These are phyloP conservation scores for Xanthia icteritia DNA, from an alignment of 2,888 invertebrate genomes.

Conservation along the genomic window DNA sequence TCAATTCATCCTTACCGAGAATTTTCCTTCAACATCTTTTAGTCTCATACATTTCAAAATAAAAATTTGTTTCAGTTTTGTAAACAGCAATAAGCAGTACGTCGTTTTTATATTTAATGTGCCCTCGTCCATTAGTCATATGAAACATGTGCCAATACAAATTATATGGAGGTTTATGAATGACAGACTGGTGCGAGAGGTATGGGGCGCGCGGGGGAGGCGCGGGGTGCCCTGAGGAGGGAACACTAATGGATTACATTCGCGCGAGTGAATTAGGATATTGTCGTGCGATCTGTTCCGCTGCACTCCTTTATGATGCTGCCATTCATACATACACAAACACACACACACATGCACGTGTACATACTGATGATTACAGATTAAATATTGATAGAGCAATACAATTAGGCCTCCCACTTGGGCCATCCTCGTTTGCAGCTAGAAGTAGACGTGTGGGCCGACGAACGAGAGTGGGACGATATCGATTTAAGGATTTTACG, in stretches of 20 bases:
- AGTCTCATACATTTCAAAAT: slow-evolving; percentile 59
- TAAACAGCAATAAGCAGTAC: slow-evolving; percentile 80
- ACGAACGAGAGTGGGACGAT: slow-evolving; percentile 24
- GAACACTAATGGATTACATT: slow-evolving; percentile 90
- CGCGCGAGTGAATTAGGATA: slow-evolving; percentile 90
- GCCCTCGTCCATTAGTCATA: slow-evolving; percentile 88
- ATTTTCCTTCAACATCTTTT: slow-evolving; percentile 44
- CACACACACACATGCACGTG: slow-evolving; percentile 59
- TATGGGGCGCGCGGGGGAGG: slow-evolving; percentile 46
- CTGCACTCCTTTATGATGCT: slow-evolving; percentile 86
- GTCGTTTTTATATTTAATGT: slow-evolving; percentile 85
- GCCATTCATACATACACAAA: slow-evolving; percentile 74
- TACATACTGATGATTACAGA: slow-evolving; percentile 72
- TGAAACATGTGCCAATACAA: slow-evolving; percentile 90
- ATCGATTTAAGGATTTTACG: slow-evolving; percentile 41
- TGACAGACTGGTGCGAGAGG: slow-evolving; percentile 83
- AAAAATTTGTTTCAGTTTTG: slow-evolving; percentile 67
- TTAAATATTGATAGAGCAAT: slow-evolving; percentile 76
- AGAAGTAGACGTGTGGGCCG: slow-evolving; percentile 34
- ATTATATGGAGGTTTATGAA: slow-evolving; percentile 90
- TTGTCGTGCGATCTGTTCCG: slow-evolving; percentile 89
- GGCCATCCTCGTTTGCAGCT: slow-evolving; percentile 28
- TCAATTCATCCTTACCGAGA: slow-evolving; percentile 47
- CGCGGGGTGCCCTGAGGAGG: slow-evolving; percentile 70
- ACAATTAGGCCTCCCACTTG: slow-evolving; percentile 59